Evolutionary conservation across 2,113 vertebrate species (phyloP), one percentile per base, ranked within the genome.

Genomic region (Tapirus terrestris): DNA sequence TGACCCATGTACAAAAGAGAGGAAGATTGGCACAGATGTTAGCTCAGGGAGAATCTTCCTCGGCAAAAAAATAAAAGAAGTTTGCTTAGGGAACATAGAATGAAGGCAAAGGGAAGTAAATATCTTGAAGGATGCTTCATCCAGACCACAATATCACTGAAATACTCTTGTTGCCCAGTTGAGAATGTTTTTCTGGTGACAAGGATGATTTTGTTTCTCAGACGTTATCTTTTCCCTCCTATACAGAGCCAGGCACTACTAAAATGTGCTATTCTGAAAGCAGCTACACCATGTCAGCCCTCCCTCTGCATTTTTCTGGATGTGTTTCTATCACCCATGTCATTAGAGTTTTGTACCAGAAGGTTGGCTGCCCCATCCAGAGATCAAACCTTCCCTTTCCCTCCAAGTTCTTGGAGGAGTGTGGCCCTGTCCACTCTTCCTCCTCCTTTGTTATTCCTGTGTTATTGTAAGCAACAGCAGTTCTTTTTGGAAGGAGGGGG

Each of bases 271-370:
- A 53, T 60, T 51, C 80, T 11, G 73, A n/a, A 29, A 25, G 36
- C 16, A 4, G 51, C 7, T 0, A 12, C 2, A 0, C 39, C 33
- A 0, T 0, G 0, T 18, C 12, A 0, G n/a, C 36, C 48, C 8
- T 29, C 84, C 16, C 6, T 20, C 29, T 2, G 1, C 33, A 0
- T 23, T 18, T 48, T 65, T 39, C 65, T 18, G 7, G 17, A 25
- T 1, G 31, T 7, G 4, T 27, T 12, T 27, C 53, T 9, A 0
- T 48, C 39, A 0, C 51, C 0, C 2, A 2, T 18, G 39, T 5
- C 20, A 2, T 14, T 21, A 39, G 75, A 11, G 2, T 9, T 11
- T 3, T 11, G 6, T 8, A 1, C 4, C 7, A 17, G 39, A 45
- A 25, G n/a, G 5, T 0, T 5, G 27, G 39, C 60, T 3, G 1